A percentile compares a stretch with the other conserved stretches of the same genome.
phyloP scores from a whole-genome alignment of 2,888 invertebrate species.

The Drosophila recens region DNA sequence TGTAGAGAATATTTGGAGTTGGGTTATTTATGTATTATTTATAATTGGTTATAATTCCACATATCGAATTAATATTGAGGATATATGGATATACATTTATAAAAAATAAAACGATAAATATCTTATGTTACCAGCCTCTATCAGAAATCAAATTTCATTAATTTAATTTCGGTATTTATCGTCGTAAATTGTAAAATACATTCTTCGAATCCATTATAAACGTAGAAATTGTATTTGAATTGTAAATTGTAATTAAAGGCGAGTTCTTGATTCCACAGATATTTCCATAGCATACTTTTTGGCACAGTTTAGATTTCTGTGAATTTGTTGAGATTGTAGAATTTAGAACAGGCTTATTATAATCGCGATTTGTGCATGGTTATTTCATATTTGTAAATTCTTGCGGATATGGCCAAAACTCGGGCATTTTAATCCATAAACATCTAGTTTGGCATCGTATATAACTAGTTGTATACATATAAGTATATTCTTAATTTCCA shows the following conservation, averaged over 20 bases:
- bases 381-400: constrained; percentile 5
- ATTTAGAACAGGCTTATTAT: constrained; percentile 1
- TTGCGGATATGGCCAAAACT: constrained; percentile 12
- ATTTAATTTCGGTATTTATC: constrained; percentile 35
- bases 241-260: neutral
- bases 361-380: neutral
- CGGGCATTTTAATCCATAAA: constrained; percentile 6
- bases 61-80: neutral
- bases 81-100: constrained; percentile 14
- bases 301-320: neutral
- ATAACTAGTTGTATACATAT: constrained; percentile 5
- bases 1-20: neutral
- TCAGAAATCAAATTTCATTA: constrained; percentile 41
- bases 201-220: constrained; percentile 4
- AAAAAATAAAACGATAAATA: constrained; percentile 6
- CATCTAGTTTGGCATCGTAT: constrained; percentile 17
- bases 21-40: neutral
- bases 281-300: constrained; percentile 2
- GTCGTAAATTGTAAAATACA: constrained; percentile 11
- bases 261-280: neutral
- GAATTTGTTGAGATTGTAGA: neutral
- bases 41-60: neutral
- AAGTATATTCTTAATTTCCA: neutral
- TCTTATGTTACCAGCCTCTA: constrained; percentile 31
- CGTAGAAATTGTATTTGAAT: neutral